Base-by-base conservation (phyloP, 2,888 invertebrate species). In the Gastracanthus pulcherrimus region DNA sequence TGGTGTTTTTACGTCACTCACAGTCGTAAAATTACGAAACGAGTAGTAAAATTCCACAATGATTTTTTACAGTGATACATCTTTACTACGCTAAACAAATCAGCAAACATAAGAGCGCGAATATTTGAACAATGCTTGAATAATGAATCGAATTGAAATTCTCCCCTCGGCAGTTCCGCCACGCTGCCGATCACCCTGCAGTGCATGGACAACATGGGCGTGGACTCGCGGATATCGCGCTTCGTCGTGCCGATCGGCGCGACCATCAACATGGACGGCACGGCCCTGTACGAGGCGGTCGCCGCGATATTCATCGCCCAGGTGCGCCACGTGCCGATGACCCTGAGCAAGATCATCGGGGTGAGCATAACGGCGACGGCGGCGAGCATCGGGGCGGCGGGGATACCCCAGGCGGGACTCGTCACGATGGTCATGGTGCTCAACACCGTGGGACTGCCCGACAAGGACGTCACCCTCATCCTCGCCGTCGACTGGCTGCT, bases 241-340 rank as follows among this genome's bases (percentile, higher is more conserved):
- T 99, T 99, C 90, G 98, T 99, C 4, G 96, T 99, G 89, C 99
- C 99, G 26, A 97, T 99, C 84, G 99, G 99, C 6, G 98, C 98
- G 36, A 99, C 98, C 62, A 98, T 99, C 90, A 99, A 99, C 93
- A 98, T 98, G 98, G 98, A 98, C 90, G 97, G 97, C 19, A 98
- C 98, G 0, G 98, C 98, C 0, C 93, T 99, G 34, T 99, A 99
- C 90, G 99, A 99, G 91, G 99, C 99, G 0, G 98, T 99, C 1
- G 99, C 99, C 0, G 98, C 98, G 16, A 96, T 99, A 84, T 99
- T 98, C 90, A 99, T 99, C 85, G 98, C 99, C 11, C 99, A 99
- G 92, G 94, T 98, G 81, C 94, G 97, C 88, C 94, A 94, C 85
- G 94, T 97, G 80, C 93, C 94, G 16, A 94, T 99, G 92, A 95